Percentiles rank a stretch among this genome's conserved stretches.
Conservation (phyloP, 1,140 invertebrate species). For the Parasteatoda tepidariorum region DNA sequence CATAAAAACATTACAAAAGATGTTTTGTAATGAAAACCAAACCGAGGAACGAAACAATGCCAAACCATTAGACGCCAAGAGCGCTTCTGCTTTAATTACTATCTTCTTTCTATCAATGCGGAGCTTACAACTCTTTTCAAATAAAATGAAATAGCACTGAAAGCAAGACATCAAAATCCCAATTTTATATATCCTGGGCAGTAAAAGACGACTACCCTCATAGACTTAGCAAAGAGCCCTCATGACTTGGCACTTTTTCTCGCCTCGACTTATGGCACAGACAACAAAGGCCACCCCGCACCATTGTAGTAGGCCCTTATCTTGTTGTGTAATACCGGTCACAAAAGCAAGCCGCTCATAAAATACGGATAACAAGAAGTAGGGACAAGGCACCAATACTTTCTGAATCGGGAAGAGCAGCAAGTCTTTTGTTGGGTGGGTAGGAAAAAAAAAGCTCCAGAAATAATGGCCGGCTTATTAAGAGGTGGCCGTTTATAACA, state of each 20-base stretch:
- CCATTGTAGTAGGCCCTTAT: constrained; percentile 16
- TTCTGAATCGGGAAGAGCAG: neutral
- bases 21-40: too few relatives aligned
- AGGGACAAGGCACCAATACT: constrained; percentile 24
- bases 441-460: neutral
- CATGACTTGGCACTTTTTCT: neutral
- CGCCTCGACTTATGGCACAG: neutral
- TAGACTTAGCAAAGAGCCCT: neutral
- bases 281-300: neutral
- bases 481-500: constrained; percentile 15
- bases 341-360: constrained; percentile 43
- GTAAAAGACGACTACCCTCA: neutral
- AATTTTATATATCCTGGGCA: neutral
- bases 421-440: constrained; percentile 19
- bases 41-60: too few relatives aligned
- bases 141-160: too few relatives aligned
- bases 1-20: too few relatives aligned
- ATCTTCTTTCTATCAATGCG: too few relatives aligned
- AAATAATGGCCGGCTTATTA: constrained; percentile 33
- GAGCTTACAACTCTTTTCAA: too few relatives aligned
- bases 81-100: too few relatives aligned
- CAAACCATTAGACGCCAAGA: too few relatives aligned
- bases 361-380: constrained; percentile 36
- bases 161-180: neutral
- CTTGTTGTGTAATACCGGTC: constrained; percentile 35